phyloP scores from a whole-genome alignment of 2,113 vertebrate species.

The Dendropsophus ebraccatus region DNA sequence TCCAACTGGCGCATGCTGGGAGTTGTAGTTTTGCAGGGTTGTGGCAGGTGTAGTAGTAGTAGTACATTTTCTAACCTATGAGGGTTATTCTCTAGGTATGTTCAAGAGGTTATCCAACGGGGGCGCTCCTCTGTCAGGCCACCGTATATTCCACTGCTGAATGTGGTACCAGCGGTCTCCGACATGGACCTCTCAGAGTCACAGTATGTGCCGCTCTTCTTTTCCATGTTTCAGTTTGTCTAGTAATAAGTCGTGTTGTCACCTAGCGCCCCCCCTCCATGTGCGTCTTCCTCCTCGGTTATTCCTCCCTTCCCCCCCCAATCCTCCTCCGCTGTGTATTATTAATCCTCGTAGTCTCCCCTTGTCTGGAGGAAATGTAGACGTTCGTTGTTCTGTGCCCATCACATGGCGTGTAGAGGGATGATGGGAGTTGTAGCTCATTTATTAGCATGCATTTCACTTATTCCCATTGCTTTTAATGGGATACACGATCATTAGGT shows the following conservation, averaged over 20 bases:
- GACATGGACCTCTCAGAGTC: conserved; percentile 83
- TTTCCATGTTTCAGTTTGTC: conserved; percentile 45
- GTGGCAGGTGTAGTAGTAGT: not conserved
- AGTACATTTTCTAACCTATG: conserved; percentile 61
- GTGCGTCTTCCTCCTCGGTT: not conserved
- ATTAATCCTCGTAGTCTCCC: not conserved
- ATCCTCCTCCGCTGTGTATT: not conserved
- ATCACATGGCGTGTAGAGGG: too few relatives aligned
- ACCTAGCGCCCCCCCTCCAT: not conserved
- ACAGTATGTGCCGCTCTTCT: conserved; percentile 75
- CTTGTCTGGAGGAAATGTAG: not conserved
- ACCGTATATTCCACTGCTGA: conserved; percentile 73
- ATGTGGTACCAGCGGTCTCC: conserved; percentile 81
- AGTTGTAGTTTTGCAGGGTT: not conserved
- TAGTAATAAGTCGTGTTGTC: conserved; percentile 17
- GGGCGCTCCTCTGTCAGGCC: conserved; percentile 79
- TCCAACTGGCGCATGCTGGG: not conserved
- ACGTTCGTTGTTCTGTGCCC: not conserved
- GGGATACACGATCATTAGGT: too few relatives aligned
- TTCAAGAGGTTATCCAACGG: conserved; percentile 87
- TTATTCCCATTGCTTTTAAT: too few relatives aligned
- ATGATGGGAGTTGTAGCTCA: not conserved
- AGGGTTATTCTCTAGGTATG: conserved; percentile 81
- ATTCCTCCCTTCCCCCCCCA: not conserved
- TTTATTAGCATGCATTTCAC: not conserved